Evolutionary conservation across 2,888 invertebrate species (phyloP).

Genomic region (Dryococelus australis): DNA sequence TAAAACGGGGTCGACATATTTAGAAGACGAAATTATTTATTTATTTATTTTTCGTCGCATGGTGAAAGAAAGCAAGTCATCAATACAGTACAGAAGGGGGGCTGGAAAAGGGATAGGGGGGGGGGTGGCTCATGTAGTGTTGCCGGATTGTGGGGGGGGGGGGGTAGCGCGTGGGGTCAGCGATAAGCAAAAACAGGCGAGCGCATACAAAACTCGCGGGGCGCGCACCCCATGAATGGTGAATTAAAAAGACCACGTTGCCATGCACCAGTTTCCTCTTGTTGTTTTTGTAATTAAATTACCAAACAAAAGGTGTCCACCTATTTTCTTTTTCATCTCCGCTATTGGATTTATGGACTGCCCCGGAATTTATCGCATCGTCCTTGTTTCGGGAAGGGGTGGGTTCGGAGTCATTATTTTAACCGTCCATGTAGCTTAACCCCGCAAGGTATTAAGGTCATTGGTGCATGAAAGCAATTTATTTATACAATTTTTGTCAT

Average conservation of each 20-base stretch:
- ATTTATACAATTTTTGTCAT: too few relatives aligned
- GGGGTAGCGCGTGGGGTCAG: background rate
- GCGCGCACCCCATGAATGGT: background rate
- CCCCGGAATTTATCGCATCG: background rate
- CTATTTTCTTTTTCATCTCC: background rate
- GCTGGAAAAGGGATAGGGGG: background rate
- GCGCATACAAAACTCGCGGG: background rate
- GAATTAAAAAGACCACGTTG: background rate
- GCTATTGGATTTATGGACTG: background rate
- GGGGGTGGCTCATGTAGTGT: background rate
- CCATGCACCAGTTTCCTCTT: background rate
- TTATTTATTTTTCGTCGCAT: background rate
- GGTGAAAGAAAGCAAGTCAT: background rate
- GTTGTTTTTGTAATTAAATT: conserved; percentile 16
- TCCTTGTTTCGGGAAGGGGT: too few relatives aligned
- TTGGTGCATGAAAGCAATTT: too few relatives aligned
- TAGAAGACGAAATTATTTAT: background rate
- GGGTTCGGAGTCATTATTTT: too few relatives aligned
- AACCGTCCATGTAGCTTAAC: too few relatives aligned
- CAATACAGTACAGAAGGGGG: background rate
- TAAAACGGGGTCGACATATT: background rate
- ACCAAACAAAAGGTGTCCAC: background rate
- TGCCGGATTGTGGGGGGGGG: too few relatives aligned
- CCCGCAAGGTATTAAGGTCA: too few relatives aligned
- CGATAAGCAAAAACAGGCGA: background rate